phyloP scores from a whole-genome alignment of 1,140 invertebrate genomes.

The Conopomorpha cramerella region DNA sequence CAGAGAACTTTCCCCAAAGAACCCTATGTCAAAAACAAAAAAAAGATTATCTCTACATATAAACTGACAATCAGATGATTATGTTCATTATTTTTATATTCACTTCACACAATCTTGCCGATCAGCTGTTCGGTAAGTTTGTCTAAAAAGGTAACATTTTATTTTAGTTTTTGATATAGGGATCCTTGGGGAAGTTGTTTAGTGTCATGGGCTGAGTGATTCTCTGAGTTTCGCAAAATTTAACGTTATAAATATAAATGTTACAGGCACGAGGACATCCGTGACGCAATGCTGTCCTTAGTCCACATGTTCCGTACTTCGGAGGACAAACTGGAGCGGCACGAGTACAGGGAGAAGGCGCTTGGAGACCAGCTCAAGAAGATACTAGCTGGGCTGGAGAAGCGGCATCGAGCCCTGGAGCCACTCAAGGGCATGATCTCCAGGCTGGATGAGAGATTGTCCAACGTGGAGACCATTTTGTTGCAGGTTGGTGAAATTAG shows the following conservation, averaged over 20 bases:
- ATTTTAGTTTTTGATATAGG: too few species aligned
- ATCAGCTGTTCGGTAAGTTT: too few species aligned
- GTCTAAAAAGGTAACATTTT: too few species aligned
- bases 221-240: too few species aligned
- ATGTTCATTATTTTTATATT: too few species aligned
- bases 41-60: too few species aligned
- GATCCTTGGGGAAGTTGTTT: too few species aligned
- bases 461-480: conserved; percentile 70
- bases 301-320: conserved; percentile 79
- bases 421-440: conserved; percentile 67
- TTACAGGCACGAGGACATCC: conserved; percentile 78
- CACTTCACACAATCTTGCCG: too few species aligned
- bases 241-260: neutral
- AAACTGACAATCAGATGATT: too few species aligned
- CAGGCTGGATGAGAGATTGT: conserved; percentile 70
- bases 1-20: too few species aligned
- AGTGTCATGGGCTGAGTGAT: too few species aligned
- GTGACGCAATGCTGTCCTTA: conserved; percentile 79
- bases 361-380: conserved; percentile 80
- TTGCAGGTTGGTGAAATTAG: conserved; percentile 59
- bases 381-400: conserved; percentile 71
- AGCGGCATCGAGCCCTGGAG: conserved; percentile 71
- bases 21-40: too few species aligned
- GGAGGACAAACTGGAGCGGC: conserved; percentile 82
- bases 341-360: conserved; percentile 79